phyloP scores from a whole-genome alignment of 2,888 invertebrate species.

The Cryptus viduatorius region DNA sequence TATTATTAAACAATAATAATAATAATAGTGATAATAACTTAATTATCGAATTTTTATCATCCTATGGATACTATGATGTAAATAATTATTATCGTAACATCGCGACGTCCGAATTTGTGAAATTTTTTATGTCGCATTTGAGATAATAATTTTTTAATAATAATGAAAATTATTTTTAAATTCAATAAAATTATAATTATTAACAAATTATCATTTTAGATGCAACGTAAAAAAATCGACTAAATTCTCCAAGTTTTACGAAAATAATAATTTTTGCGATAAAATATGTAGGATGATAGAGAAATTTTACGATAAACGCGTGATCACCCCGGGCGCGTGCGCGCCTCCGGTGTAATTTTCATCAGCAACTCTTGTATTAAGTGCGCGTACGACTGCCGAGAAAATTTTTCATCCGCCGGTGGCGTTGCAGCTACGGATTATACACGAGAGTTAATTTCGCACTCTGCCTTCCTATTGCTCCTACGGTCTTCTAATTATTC shows the following conservation, averaged over 20 bases:
- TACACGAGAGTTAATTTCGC: constrained; percentile 46
- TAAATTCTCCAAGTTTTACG: not conserved
- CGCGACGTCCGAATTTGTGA: too few species aligned
- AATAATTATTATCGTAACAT: too few species aligned
- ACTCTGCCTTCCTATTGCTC: constrained; percentile 1
- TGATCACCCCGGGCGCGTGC: not conserved
- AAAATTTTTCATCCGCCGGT: constrained; percentile 53
- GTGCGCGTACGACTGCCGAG: constrained; percentile 41
- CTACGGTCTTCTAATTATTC: constrained; percentile 39
- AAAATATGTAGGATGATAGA: not conserved
- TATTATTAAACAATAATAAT: too few species aligned
- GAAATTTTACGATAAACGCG: not conserved
- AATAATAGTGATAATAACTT: too few species aligned
- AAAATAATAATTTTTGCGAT: not conserved
- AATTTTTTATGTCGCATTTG: not conserved
- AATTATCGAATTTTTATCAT: too few species aligned
- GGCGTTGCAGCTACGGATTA: constrained; percentile 45
- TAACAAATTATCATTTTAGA: too few species aligned
- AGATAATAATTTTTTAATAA: not conserved
- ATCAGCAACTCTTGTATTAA: constrained; percentile 4
- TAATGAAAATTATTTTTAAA: too few species aligned
- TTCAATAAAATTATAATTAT: too few species aligned
- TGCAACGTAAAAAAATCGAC: too few species aligned
- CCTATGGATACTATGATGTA: too few species aligned
- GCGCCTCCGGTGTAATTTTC: constrained; percentile 11